Evolutionary conservation across 2,888 invertebrate genomes (phyloP), one percentile per base, ranked within the genome.

Genomic region (Tromatobia lineatoria): DNA sequence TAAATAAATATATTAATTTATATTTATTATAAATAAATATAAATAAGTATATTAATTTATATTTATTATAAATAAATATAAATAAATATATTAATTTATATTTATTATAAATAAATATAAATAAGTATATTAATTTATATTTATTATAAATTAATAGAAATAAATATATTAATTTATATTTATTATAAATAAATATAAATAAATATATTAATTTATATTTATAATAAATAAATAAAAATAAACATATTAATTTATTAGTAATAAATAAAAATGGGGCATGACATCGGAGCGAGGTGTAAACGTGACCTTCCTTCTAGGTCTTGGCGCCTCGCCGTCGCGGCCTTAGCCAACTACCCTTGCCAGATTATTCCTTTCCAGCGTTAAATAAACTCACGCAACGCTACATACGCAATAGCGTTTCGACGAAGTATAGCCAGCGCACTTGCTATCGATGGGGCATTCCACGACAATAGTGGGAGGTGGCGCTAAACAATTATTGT

Each of bases 311-410:
- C 70, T 71, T 82, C 81, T 84, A 75, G 81, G 85, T 84, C 82
- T 81, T 77, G 77, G 57, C 59, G 77, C 23, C 76, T 34, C 70
- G 42, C 8, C 61, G 73, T 61, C 45, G 61, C 86, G 87, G 86
- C 89, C 88, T 89, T 89, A 87, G 86, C 82, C 88, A 88, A 87
- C 89, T 88, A 90, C 90, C 89, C 90, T 88, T 87, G 88, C 81
- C 79, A 67, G 76, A 67, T 54, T 29, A 73, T 76, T 75, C 64
- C 76, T 78, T 71, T 76, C 47, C 45, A 70, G 59, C 78, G 70
- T 74, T 54, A 13, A n/a, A 15, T 10, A 59, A 61, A 74, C 42
- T 64, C 83, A 64, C 82, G 81, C 54, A 71, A 77, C 69, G 66
- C 57, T 75, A 78, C 61, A 64, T 85, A 73, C 86, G 86, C 86